These are phyloP conservation scores for Drosophila prolongata DNA, from an alignment of 2,888 invertebrate species.

Conservation along the genomic window DNA sequence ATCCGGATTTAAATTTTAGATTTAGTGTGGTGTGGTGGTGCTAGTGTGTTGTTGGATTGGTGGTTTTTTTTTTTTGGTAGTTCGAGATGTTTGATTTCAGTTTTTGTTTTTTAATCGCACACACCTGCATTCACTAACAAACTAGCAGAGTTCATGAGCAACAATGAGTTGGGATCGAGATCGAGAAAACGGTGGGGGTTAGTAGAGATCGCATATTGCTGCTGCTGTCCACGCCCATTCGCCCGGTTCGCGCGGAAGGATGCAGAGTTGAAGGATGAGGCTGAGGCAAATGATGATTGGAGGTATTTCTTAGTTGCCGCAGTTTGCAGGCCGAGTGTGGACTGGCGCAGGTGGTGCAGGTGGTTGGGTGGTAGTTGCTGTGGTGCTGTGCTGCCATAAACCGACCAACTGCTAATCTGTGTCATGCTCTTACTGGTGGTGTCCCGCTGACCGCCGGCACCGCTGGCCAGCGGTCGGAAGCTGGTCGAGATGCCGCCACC, in stretches of 20 bases:
- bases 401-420: constrained; percentile 83
- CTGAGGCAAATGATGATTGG: constrained; percentile 83
- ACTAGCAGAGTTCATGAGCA: constrained; percentile 83
- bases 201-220: constrained; percentile 82
- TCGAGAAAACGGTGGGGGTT: constrained; percentile 81
- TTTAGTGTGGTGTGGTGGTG: constrained; percentile 38
- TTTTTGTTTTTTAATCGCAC: constrained; percentile 71
- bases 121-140: constrained; percentile 84
- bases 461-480: constrained; percentile 82
- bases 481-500: constrained; percentile 81
- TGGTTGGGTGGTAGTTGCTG: constrained; percentile 52
- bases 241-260: constrained; percentile 55
- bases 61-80: constrained; percentile 29
- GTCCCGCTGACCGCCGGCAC: constrained; percentile 80
- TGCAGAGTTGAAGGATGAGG: constrained; percentile 48
- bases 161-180: constrained; percentile 83
- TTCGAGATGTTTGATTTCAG: constrained; percentile 59
- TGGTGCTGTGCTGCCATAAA: constrained; percentile 68
- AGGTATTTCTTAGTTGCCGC: constrained; percentile 84
- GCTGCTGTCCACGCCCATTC: constrained; percentile 82
- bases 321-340: constrained; percentile 82
- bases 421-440: constrained; percentile 86
- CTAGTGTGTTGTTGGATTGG: constrained; percentile 29
- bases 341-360: constrained; percentile 80
- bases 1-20: constrained; percentile 22